Evolutionary conservation across 92 coral and sea anemone genomes (phyloP).

Genomic region (Palythoa heliodiscus): DNA sequence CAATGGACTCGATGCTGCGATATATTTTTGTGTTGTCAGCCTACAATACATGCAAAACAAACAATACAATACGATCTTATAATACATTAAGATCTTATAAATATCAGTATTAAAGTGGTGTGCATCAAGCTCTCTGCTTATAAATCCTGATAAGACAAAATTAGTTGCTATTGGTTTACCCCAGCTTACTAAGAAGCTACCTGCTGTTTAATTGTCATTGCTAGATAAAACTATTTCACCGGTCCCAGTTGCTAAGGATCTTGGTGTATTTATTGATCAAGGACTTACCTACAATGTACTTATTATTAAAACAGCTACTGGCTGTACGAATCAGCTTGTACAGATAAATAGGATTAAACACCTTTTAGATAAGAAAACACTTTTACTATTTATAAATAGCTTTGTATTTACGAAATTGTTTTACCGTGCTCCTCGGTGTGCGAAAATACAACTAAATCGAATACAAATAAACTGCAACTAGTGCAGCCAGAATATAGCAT

Average conservation of each 20-base stretch:
- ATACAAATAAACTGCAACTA: slow-evolving; percentile 41
- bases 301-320: slow-evolving; percentile 54
- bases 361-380: slow-evolving; percentile 53
- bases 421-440: slow-evolving; percentile 42
- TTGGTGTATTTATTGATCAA: slow-evolving; percentile 51
- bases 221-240: slow-evolving; percentile 13
- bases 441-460: slow-evolving; percentile 34
- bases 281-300: slow-evolving; percentile 51
- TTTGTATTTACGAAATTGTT: slow-evolving; percentile 51
- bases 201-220: slow-evolving; percentile 41
- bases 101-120: too few species aligned
- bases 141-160: too few species aligned
- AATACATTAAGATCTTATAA: too few species aligned
- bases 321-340: slow-evolving; percentile 56
- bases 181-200: slow-evolving; percentile 44
- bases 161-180: too few species aligned
- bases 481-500: slow-evolving; percentile 40
- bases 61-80: too few species aligned
- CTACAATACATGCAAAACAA: too few species aligned
- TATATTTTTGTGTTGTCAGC: too few species aligned
- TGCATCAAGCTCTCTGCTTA: too few species aligned
- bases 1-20: too few species aligned
- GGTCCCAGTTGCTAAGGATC: neutral
- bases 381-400: slow-evolving; percentile 48
- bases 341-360: slow-evolving; percentile 49